Percentiles rank a stretch among this genome's conserved stretches.
Conservation (phyloP, 2,797 vertebrate genomes). For the Anas capensis region DNA sequence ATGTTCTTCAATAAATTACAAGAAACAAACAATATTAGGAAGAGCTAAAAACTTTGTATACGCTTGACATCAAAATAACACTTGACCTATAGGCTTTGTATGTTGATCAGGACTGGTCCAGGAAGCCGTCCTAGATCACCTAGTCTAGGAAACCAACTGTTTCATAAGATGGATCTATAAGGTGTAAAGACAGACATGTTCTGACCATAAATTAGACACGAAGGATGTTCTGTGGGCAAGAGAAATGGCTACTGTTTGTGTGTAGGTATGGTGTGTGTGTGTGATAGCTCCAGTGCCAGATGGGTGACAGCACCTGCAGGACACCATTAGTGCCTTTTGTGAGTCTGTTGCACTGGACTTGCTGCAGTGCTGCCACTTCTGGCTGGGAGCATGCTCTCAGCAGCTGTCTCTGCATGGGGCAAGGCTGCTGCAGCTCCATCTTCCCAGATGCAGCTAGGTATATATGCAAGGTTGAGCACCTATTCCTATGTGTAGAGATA, state of each 20-base stretch:
- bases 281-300: not conserved
- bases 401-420: not conserved
- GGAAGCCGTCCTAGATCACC: not conserved
- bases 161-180: not conserved
- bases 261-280: not conserved
- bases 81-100: not conserved
- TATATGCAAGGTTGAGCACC: not conserved
- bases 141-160: not conserved
- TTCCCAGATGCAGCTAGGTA: not conserved
- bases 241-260: not conserved
- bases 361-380: not conserved
- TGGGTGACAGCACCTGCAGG: not conserved
- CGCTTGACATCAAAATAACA: not conserved
- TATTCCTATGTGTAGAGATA: fast-evolving
- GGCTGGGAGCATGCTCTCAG: not conserved
- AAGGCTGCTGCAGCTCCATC: not conserved
- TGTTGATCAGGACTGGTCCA: not conserved
- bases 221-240: not conserved
- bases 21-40: not conserved
- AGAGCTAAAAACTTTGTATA: not conserved
- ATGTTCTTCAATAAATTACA: not conserved
- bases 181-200: not conserved
- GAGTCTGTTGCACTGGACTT: not conserved
- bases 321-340: not conserved
- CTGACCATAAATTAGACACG: not conserved